A percentile compares a stretch with the other conserved stretches of the same genome.
Evolutionary conservation across 2,797 vertebrate genomes (phyloP).

Genomic region (Lycodopsis pacificus): DNA sequence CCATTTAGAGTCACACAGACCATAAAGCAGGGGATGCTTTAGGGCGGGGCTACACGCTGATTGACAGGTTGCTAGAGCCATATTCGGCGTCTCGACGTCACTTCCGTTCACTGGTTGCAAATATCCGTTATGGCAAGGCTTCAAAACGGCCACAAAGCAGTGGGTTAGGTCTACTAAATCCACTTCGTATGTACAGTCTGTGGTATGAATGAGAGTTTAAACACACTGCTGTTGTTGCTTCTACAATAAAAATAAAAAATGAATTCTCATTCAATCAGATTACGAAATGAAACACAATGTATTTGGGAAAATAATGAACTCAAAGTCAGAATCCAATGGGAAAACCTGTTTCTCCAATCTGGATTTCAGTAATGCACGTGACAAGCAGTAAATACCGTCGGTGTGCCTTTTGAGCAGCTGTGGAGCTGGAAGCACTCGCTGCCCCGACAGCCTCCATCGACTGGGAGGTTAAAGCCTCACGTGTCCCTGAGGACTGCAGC

Average conservation of each 20-base stretch:
- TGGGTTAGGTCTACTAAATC: too few species aligned
- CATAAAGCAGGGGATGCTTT: too few species aligned
- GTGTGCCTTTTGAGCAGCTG: conserved; percentile 5
- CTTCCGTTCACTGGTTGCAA: too few species aligned
- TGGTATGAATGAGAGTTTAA: background rate
- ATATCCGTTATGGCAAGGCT: too few species aligned
- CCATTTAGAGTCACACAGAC: too few species aligned
- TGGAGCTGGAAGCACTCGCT: conserved; percentile 14
- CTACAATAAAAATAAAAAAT: background rate
- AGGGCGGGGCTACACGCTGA: too few species aligned
- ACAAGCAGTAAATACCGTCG: background rate
- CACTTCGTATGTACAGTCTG: too few species aligned
- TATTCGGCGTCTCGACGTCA: too few species aligned
- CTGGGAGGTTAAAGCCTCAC: conserved; percentile 15
- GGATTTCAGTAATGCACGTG: background rate
- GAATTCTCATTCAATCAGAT: background rate
- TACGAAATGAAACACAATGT: background rate
- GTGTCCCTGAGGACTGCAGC: conserved; percentile 29
- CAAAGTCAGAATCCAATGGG: too few species aligned
- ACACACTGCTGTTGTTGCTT: background rate
- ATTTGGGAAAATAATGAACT: background rate
- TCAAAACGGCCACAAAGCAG: too few species aligned
- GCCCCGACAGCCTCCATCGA: conserved; percentile 7
- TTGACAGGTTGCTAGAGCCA: too few species aligned
- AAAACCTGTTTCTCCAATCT: too few species aligned